These are phyloP conservation scores for Otocyon megalotis DNA, from an alignment of 2,113 vertebrate genomes.

Conservation along the genomic window DNA sequence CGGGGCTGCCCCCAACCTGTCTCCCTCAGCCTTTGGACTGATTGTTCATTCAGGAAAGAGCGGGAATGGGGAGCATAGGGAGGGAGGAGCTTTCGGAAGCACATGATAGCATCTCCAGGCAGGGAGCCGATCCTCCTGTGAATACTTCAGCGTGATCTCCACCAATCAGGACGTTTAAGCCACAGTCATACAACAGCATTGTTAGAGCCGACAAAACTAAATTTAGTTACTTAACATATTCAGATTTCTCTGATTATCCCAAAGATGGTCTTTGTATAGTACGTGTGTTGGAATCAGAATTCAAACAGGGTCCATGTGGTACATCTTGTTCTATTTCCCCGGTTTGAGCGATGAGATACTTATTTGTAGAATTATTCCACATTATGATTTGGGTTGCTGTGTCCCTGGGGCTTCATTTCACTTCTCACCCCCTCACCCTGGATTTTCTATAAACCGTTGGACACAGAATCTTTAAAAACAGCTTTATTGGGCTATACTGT, in stretches of 20 bases:
- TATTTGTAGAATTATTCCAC: neutral
- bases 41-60: neutral
- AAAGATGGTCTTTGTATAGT: neutral
- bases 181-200: neutral
- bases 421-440: neutral
- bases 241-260: neutral
- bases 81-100: neutral
- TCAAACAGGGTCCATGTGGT: neutral
- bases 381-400: neutral
- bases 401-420: neutral
- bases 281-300: neutral
- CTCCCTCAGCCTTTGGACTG: neutral
- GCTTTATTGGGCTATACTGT: neutral
- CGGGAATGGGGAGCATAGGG: neutral
- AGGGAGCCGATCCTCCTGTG: neutral
- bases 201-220: neutral
- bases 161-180: neutral
- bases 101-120: neutral
- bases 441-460: neutral
- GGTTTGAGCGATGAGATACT: too few relatives aligned
- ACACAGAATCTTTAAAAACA: neutral
- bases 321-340: neutral
- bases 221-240: neutral
- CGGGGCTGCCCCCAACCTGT: neutral
- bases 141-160: neutral